phyloP scores from a whole-genome alignment of 53 echinoderm and acorn worm species.

The Glandiceps talaboti region DNA sequence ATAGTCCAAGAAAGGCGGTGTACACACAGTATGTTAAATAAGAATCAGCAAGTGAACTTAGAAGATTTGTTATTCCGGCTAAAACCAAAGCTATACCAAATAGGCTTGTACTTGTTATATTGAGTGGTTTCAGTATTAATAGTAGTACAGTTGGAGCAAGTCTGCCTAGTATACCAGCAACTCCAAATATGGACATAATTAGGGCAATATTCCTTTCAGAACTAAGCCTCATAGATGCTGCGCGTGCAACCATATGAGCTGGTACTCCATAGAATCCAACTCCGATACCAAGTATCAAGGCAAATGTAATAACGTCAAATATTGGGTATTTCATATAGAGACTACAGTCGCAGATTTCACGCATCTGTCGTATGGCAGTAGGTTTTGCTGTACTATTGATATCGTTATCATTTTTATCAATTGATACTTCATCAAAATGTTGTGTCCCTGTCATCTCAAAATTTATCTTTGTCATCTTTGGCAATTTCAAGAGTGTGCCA shows the following conservation, averaged over 20 bases:
- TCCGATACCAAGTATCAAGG: neutral
- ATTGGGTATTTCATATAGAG: neutral
- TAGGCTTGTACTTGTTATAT: too few relatives aligned
- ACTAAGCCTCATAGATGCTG: neutral
- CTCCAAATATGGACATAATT: neutral
- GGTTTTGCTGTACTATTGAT: too few relatives aligned
- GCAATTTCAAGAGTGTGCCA: neutral
- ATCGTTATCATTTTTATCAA: neutral
- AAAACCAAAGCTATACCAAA: neutral
- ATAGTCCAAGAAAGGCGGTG: neutral
- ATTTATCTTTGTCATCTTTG: neutral
- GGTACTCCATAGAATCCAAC: neutral
- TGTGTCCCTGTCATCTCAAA: too few relatives aligned
- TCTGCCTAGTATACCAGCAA: neutral
- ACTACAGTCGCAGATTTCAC: neutral
- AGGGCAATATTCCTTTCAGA: neutral
- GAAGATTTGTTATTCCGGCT: neutral
- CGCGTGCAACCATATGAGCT: neutral
- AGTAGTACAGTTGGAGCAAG: neutral
- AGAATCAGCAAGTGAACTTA: neutral
- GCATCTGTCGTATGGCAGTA: too few relatives aligned
- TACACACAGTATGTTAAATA: neutral
- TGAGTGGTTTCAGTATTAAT: too few relatives aligned
- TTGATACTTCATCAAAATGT: neutral
- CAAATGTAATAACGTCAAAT: neutral